Conservation (phyloP, 2,888 invertebrate species). For the Nymphalis urticae region DNA sequence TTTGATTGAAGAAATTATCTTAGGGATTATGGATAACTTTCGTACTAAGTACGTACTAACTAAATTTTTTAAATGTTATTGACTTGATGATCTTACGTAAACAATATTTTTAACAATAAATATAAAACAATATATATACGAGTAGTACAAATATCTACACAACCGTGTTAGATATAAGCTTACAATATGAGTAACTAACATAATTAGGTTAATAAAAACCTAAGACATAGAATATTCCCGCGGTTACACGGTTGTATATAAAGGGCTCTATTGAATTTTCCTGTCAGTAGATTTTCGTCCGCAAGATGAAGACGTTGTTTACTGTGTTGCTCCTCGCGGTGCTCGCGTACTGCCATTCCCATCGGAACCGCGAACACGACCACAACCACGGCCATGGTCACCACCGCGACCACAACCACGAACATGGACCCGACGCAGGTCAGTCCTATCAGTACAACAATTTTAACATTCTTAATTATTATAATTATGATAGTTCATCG, state of each 20-base stretch:
- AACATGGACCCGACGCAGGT: slow-evolving; percentile 4
- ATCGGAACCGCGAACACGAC: slow-evolving; percentile 13
- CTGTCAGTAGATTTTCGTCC: slow-evolving; percentile 13
- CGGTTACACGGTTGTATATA: slow-evolving; percentile 19
- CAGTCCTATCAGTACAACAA: neutral
- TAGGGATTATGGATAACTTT: too few species aligned
- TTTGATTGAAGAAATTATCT: too few species aligned
- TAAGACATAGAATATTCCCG: neutral
- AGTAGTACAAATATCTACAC: too few species aligned
- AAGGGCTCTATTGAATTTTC: slow-evolving; percentile 17
- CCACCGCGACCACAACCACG: neutral
- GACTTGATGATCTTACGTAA: too few species aligned
- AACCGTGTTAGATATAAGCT: too few species aligned
- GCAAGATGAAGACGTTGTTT: slow-evolving; percentile 26
- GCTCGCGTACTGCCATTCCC: slow-evolving; percentile 12
- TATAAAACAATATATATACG: too few species aligned
- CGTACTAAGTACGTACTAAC: too few species aligned
- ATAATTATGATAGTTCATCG: too few species aligned
- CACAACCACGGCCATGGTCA: slow-evolving; percentile 8
- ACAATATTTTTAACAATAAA: too few species aligned
- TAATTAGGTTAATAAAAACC: neutral
- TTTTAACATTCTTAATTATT: neutral
- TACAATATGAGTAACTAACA: too few species aligned
- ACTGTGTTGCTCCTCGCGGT: slow-evolving; percentile 14
- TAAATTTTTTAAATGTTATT: too few species aligned